Evolutionary conservation across 1,140 invertebrate genomes (phyloP), one percentile per base, ranked within the genome.

Genomic region (Cherax quadricarinatus): DNA sequence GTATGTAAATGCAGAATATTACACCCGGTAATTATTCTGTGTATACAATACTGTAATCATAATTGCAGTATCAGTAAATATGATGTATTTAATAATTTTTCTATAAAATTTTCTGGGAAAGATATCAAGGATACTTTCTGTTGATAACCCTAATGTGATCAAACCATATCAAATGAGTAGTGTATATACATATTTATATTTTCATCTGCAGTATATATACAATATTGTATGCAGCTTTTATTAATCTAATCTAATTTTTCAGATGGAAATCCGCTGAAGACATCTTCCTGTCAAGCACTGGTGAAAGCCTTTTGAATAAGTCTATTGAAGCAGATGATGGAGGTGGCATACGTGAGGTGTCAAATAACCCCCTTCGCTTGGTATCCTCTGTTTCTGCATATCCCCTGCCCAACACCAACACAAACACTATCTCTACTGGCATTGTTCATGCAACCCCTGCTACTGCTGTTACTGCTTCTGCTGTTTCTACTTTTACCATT

Each of bases 241-340:
- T 1, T 41, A 41, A 41, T 41, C 30, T 41, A 41, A 41, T 41
- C 30, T 41, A 41, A 41, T 86, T 53, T 91, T 91, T 62, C 89
- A 91, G 89, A 81, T 91, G 89, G 89, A 91, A 91, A 57, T 91
- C 89, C 7, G 84, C 89, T 53, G 89, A 91, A 48, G 85, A 91
- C 75, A 91, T 91, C 73, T 91, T 91, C 24, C 30, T 87, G 75
- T 86, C 84, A 18, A 86, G 89, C 78, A 75, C 84, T 21, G 84
- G 84, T 51, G 83, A 78, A 73, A 86, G 9, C 41, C 49, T 86
- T 41, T 51, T 86, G 75, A 66, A 70, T 66, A 84, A 78, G n/a
- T 60, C 89, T n/a, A 80, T 66, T 30, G 83, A 91, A 10, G 83
- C 53, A 49, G 78, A 81, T 41, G 89, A 86, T 73, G 73, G 73